These are phyloP conservation scores for Herminia tarsipennalis DNA, from an alignment of 2,888 invertebrate genomes.

Conservation along the genomic window DNA sequence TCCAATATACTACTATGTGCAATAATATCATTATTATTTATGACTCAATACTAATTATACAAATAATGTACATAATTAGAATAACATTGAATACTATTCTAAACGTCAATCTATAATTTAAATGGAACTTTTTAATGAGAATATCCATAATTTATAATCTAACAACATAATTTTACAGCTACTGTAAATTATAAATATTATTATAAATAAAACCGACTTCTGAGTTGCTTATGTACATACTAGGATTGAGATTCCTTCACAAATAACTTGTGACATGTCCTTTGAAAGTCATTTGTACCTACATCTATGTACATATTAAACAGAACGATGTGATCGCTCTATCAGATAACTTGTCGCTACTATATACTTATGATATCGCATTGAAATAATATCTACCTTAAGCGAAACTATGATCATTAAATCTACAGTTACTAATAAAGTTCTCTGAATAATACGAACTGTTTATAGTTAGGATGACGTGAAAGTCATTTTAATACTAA, in stretches of 20 bases:
- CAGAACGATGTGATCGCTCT: conserved; percentile 58
- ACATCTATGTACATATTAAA: conserved; percentile 59
- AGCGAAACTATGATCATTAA: conserved; percentile 53
- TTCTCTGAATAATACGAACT: conserved; percentile 65
- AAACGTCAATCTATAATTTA: conserved; percentile 55
- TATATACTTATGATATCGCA: conserved; percentile 44
- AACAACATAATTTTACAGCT: conserved; percentile 58
- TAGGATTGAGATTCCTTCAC: conserved; percentile 75
- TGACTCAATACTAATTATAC: conserved; percentile 62
- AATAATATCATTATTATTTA: conserved; percentile 64
- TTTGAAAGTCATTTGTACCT: conserved; percentile 58
- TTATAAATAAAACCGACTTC: conserved; percentile 70
- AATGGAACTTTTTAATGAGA: conserved; percentile 69
- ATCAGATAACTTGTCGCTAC: conserved; percentile 42
- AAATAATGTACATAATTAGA: conserved; percentile 63
- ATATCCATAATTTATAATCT: conserved; percentile 52
- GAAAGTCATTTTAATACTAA: conserved; percentile 73
- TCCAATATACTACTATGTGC: conserved; percentile 56
- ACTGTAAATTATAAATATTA: conserved; percentile 47
- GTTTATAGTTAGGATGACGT: conserved; percentile 54
- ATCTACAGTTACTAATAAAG: conserved; percentile 54
- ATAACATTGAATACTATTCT: conserved; percentile 71
- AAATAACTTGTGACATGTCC: conserved; percentile 56
- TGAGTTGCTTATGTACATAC: conserved; percentile 66
- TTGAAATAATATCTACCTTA: conserved; percentile 49